Evolutionary conservation across 2,797 vertebrate species (phyloP).

Genomic region (Knipowitschia caucasica): DNA sequence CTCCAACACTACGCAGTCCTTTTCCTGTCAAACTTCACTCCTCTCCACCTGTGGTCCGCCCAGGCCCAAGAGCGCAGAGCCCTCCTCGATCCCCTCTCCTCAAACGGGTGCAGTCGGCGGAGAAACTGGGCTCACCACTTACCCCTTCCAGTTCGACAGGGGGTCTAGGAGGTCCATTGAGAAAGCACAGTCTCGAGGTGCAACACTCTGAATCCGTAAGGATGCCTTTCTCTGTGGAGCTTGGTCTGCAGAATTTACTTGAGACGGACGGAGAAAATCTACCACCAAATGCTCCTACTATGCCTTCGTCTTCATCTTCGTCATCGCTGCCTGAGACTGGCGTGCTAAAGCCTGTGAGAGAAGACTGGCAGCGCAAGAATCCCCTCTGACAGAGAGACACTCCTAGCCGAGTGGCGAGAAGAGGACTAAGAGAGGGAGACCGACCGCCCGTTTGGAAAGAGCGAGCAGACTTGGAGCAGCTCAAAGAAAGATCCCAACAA

Average conservation of each 20-base stretch:
- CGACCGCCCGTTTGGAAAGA: conserved; percentile 48
- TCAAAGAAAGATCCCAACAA: conserved; percentile 57
- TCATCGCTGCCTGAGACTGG: conserved; percentile 65
- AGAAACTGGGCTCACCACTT: conserved; percentile 86
- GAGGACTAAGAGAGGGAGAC: too few species aligned
- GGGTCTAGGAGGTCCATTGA: conserved; percentile 74
- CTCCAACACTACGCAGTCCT: too few species aligned
- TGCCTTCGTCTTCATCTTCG: conserved; percentile 50
- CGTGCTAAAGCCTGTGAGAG: conserved; percentile 78
- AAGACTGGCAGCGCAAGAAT: conserved; percentile 88
- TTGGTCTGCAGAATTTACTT: conserved; percentile 84
- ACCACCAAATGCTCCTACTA: conserved; percentile 58
- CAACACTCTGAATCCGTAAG: conserved; percentile 86
- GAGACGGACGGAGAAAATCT: conserved; percentile 86
- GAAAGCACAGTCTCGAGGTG: conserved; percentile 88
- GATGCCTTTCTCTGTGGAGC: conserved; percentile 85
- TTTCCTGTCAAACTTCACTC: conserved; percentile 46
- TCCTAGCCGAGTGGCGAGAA: conserved; percentile 70
- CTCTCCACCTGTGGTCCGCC: conserved; percentile 72
- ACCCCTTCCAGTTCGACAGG: conserved; percentile 78
- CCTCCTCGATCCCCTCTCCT: conserved; percentile 91
- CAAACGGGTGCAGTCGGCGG: conserved; percentile 93
- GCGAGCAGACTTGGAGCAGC: conserved; percentile 41
- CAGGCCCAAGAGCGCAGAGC: conserved; percentile 91
- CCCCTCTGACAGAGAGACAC: conserved; percentile 83